Evolutionary conservation across 2,797 vertebrate genomes (phyloP), one percentile per base, ranked within the genome.

Genomic region (Garrulus glandarius): DNA sequence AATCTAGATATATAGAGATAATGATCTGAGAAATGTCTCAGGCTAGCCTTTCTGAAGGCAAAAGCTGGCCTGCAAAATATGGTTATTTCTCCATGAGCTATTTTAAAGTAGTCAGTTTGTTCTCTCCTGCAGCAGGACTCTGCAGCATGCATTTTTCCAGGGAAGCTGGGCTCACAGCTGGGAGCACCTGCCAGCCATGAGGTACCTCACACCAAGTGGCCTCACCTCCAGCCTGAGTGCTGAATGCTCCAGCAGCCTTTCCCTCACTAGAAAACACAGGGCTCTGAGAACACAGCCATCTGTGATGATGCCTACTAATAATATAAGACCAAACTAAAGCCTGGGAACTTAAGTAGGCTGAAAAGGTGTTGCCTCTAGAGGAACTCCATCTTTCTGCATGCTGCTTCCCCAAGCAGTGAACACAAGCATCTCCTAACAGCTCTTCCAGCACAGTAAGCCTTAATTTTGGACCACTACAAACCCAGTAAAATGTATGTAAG

Each of bases 401-500:
- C 37, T 68, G 53, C 75, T 91, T 80, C 64, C 80, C 43, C 36
- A 56, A 27, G 27, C 1, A 0, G 60, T 32, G 49, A 68, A 37
- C 6, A 22, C 37, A 67, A 56, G n/a, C 23, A 39, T 57, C 79
- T 89, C 43, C 61, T 50, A 26, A 55, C 44, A 84, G 50, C 61
- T 86, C 64, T 60, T 78, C 53, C 27, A 34, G 37, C 1, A 1
- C 63, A 37, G 39, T 84, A 81, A 95, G 67, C 83, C 30, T 5
- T 52, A 56, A 72, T 84, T 82, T 83, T 83, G 52, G 82, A 44
- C 50, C 2, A 4, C 52, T 88, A 79, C 86, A 93, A 95, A 80
- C 81, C 68, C 71, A 47, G 67, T 91, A 84, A 92, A 84, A 52
- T 10, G 26, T 70, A n/a, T 55, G 53, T 92, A 96, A 95, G 84